Conservation (phyloP, 2,888 invertebrate species). For the Drosophila neoperkinsi region DNA sequence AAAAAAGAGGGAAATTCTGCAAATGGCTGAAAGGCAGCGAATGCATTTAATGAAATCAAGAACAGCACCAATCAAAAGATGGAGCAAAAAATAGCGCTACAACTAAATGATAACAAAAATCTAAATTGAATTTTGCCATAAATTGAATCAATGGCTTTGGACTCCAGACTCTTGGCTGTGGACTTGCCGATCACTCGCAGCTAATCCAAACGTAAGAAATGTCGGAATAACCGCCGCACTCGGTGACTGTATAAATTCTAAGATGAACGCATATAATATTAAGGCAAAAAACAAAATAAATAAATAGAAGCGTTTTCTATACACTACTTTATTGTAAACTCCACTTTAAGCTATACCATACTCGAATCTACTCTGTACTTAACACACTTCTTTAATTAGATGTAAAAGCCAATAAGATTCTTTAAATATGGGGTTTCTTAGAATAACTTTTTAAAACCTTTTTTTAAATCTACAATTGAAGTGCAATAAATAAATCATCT, state of each 20-base stretch:
- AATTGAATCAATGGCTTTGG: conserved; percentile 67
- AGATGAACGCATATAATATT: conserved; percentile 61
- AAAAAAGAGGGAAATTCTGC: conserved; percentile 45
- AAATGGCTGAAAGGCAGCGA: conserved; percentile 64
- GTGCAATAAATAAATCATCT: background rate
- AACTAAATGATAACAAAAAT: conserved; percentile 80
- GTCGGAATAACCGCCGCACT: conserved; percentile 53
- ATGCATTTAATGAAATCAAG: conserved; percentile 74
- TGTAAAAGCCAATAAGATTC: background rate
- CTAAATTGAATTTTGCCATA: conserved; percentile 82
- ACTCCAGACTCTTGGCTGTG: background rate
- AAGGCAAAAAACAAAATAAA: conserved; percentile 38
- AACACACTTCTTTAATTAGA: background rate
- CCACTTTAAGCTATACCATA: background rate
- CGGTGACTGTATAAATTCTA: conserved; percentile 64
- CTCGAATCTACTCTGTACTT: background rate
- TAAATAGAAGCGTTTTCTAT: background rate
- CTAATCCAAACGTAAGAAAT: conserved; percentile 68
- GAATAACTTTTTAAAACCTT: background rate
- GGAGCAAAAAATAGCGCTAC: conserved; percentile 48
- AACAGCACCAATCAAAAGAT: conserved; percentile 42
- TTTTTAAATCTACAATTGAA: too few relatives aligned
- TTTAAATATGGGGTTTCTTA: background rate
- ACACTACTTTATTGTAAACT: background rate
- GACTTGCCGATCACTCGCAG: conserved; percentile 45